Conservation (phyloP, 1,140 invertebrate genomes). For the Bradynema listronoti region DNA sequence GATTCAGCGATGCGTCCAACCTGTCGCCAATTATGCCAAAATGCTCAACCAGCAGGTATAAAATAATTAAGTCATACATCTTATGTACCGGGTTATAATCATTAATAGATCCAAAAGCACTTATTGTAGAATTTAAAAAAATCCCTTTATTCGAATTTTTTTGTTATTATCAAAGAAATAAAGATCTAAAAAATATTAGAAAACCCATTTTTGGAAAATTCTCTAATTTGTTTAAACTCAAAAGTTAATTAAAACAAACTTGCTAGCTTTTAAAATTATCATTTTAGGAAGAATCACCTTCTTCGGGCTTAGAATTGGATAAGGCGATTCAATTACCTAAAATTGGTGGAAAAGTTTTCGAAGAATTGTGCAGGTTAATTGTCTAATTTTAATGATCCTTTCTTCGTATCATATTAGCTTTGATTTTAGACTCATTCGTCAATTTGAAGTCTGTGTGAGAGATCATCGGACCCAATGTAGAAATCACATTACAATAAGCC, state of each 20-base stretch:
- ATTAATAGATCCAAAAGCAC: not conserved
- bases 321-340: conserved; percentile 51
- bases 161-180: no score
- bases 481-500: conserved; percentile 54
- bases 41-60: conserved; percentile 43
- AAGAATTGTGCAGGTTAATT: conserved; percentile 50
- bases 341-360: conserved; percentile 53
- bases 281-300: conserved; percentile 36
- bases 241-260: no score
- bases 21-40: conserved; percentile 56
- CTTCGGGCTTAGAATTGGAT: conserved; percentile 33
- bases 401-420: conserved; percentile 15
- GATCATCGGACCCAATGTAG: conserved; percentile 37
- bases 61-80: not conserved
- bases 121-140: conserved; percentile 1
- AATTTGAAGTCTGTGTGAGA: conserved; percentile 51
- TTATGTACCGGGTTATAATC: not conserved
- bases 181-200: no score
- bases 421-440: conserved; percentile 49
- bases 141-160: conserved; percentile 10
- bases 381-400: conserved; percentile 11
- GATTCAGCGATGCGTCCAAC: conserved; percentile 53
- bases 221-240: no score
- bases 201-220: no score
- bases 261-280: no score